Percentiles rank a stretch among this genome's conserved stretches.
Conservation (phyloP, 53 echinoderm and acorn worm species). For the Holothuria leucospilota region DNA sequence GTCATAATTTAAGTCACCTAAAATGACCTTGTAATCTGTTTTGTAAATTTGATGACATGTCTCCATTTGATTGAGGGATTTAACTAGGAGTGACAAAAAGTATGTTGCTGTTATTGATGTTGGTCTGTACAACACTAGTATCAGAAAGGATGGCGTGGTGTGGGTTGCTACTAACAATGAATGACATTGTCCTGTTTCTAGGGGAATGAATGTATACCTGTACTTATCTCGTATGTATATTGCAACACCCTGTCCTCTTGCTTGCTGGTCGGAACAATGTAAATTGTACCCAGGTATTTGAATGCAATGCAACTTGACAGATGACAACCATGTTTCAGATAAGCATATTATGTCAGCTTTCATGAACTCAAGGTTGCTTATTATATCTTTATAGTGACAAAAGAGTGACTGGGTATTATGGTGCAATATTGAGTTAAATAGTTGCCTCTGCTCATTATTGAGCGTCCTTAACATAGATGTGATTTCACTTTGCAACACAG, state of each 20-base stretch:
- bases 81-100: neutral
- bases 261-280: slow-evolving; percentile 3
- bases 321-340: slow-evolving; percentile 15
- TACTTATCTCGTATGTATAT: slow-evolving; percentile 9
- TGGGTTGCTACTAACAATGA: neutral
- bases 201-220: neutral
- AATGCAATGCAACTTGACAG: neutral
- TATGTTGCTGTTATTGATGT: neutral
- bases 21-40: slow-evolving; percentile 21
- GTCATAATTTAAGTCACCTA: slow-evolving; percentile 41
- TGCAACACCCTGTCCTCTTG: slow-evolving; percentile 27
- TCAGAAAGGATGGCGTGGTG: slow-evolving; percentile 17
- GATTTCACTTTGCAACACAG: neutral
- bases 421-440: slow-evolving; percentile 31
- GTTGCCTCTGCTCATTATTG: slow-evolving; percentile 10
- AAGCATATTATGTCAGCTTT: slow-evolving; percentile 25
- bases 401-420: slow-evolving; percentile 30
- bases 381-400: slow-evolving; percentile 30
- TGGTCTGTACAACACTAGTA: slow-evolving; percentile 16
- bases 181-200: neutral
- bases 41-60: neutral
- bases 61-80: slow-evolving; percentile 16
- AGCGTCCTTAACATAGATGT: neutral
- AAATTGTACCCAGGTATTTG: slow-evolving; percentile 13
- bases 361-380: slow-evolving; percentile 10